Evolutionary conservation across 2,888 invertebrate species (phyloP).

Genomic region (Temnothorax unifasciatus): DNA sequence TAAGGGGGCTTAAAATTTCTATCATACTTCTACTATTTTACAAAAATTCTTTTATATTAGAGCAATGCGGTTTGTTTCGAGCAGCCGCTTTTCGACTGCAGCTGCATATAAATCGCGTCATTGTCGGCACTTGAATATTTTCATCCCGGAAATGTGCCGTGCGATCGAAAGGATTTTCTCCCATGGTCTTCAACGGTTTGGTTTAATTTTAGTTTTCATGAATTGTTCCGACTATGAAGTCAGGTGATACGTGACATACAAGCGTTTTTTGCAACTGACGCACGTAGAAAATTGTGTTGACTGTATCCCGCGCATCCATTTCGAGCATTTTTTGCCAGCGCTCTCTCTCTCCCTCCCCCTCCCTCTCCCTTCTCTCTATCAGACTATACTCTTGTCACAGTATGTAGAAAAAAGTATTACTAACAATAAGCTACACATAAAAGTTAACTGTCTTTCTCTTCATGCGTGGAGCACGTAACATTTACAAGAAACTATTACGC

Average conservation of each 20-base stretch:
- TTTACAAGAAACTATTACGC: constrained; percentile 27
- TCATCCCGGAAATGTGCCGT: constrained; percentile 38
- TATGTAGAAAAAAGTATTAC: constrained; percentile 22
- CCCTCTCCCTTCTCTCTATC: not conserved
- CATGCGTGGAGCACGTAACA: not conserved
- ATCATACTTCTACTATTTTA: not conserved
- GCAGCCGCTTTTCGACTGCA: constrained; percentile 39
- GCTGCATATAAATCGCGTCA: constrained; percentile 56
- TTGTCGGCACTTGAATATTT: constrained; percentile 54
- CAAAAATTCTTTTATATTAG: constrained; percentile 10
- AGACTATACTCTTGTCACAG: constrained; percentile 20
- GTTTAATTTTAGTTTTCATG: constrained; percentile 68
- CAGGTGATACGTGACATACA: constrained; percentile 65
- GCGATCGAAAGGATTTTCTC: constrained; percentile 55
- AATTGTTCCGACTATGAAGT: constrained; percentile 63
- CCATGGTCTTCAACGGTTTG: constrained; percentile 42
- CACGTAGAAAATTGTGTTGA: constrained; percentile 66
- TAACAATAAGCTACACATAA: not conserved
- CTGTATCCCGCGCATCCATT: constrained; percentile 48
- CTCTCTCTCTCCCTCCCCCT: not conserved
- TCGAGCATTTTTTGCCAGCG: not conserved
- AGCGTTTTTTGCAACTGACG: constrained; percentile 74
- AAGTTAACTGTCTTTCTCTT: constrained; percentile 23
- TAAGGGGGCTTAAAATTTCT: not conserved
- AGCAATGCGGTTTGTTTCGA: constrained; percentile 16